phyloP scores from a whole-genome alignment of 2,888 invertebrate species.

The Herminia tarsipennalis region DNA sequence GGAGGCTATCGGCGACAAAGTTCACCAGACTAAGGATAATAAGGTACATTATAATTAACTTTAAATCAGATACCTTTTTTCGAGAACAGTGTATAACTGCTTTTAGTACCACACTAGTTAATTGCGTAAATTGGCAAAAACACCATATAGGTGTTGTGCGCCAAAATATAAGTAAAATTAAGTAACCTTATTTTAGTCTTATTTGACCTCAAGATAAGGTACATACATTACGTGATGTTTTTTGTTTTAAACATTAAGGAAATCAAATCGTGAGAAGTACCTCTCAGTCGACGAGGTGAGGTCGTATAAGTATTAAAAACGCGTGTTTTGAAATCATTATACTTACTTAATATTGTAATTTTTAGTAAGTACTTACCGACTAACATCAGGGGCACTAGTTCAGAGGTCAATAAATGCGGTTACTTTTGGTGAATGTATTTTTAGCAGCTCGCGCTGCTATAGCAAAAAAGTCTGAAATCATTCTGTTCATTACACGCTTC shows the following conservation, averaged over 20 bases:
- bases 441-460: no score
- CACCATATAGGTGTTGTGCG: no score
- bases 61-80: no score
- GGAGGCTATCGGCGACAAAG: conserved; percentile 85
- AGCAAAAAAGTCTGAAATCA: no score
- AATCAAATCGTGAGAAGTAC: conserved; percentile 23
- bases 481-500: no score
- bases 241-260: not conserved
- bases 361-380: not conserved
- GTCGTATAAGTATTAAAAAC: conserved; percentile 15
- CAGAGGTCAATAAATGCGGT: no score
- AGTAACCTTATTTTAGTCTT: conserved; percentile 11
- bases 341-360: no score
- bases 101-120: no score
- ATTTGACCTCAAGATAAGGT: conserved; percentile 25
- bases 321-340: conserved; percentile 1
- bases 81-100: no score
- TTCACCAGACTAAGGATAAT: conserved; percentile 72
- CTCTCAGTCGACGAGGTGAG: conserved; percentile 8
- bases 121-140: no score
- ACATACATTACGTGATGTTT: conserved; percentile 19
- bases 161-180: conserved; percentile 1
- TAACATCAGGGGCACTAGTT: not conserved
- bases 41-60: conserved; percentile 67
- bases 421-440: no score